phyloP scores from a whole-genome alignment of 2,888 invertebrate genomes.

The Lasioglossum morio region DNA sequence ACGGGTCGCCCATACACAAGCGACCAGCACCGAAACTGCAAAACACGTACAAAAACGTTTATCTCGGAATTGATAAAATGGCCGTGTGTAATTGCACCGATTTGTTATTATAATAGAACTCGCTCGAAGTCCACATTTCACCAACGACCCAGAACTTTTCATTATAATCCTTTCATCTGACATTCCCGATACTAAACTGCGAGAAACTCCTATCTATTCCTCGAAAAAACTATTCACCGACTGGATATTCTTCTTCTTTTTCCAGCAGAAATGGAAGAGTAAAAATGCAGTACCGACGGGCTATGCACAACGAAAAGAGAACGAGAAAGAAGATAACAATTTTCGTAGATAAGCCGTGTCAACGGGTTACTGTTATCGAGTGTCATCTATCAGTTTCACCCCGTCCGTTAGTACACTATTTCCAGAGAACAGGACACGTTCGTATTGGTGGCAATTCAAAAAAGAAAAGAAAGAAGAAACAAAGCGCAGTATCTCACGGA shows the following conservation, averaged over 20 bases:
- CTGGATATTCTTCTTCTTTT: no score
- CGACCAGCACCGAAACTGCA: not conserved
- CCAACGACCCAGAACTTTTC: not conserved
- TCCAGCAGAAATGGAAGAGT: not conserved
- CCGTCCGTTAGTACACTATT: not conserved
- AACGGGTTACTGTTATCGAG: not conserved
- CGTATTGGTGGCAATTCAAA: not conserved
- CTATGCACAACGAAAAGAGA: not conserved
- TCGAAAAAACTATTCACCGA: not conserved
- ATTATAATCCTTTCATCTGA: not conserved
- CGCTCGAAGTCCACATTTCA: not conserved
- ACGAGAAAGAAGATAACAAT: not conserved
- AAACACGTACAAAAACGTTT: not conserved
- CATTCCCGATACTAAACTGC: not conserved
- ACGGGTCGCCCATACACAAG: not conserved
- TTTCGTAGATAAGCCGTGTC: not conserved
- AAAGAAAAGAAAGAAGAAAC: no score
- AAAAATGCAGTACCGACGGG: not conserved
- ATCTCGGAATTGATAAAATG: not conserved
- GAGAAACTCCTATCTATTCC: not conserved
- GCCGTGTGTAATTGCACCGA: not conserved
- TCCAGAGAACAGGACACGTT: conserved; percentile 21
- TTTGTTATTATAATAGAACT: not conserved
- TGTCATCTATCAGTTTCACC: conserved; percentile 11
- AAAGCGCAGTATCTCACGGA: conserved; percentile 1